Base-by-base conservation (phyloP, 2,888 invertebrate genomes). In the Drosophila infuscata region DNA sequence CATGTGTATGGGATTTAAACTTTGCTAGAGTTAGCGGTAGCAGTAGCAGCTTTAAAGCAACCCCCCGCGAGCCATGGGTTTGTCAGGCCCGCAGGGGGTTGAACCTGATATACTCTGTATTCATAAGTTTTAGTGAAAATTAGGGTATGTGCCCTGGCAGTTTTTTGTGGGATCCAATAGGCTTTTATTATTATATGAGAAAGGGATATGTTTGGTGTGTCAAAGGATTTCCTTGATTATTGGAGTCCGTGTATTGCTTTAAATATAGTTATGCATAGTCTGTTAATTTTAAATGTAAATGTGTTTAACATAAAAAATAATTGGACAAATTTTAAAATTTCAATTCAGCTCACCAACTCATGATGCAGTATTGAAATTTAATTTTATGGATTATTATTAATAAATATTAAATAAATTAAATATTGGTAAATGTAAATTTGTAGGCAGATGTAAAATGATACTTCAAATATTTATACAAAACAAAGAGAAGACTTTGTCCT, bases 21-120 rank as follows among this genome's bases (percentile, higher is more conserved):
- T 63, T 60, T 29, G 46, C 3, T 20, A 29, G 51, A 76, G 76
- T 51, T 33, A 20, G 43, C 43, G 58, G 29, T 38, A 33, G 52
- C 54, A 56, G 56, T 33, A 64, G 20, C 49, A 63, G 81, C 74
- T 66, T 81, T 77, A 73, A 79, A 69, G 78, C 63, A 76, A 59
- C 53, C 60, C 63, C 58, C 56, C 46, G 36, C 25, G 29, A 15
- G 3, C 25, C 46, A 15, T 30, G 15, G 8, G 12, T 6, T 52
- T 8, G 3, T 29, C 25, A 33, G 12, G 38, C 48, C 9, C 9
- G 0, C 5, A 58, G 38, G 46, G 77, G 74, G 74, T 41, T 79
- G 63, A 64, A 66, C 41, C 15, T 46, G 3, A 9, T 25, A 69
- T 79, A 81, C 78, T 57, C 78, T 81, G 35, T 53, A 52, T 1